A percentile compares a stretch with the other conserved stretches of the same genome.
Conservation (phyloP, 2,888 invertebrate species). For the Crossocerus cetratus region DNA sequence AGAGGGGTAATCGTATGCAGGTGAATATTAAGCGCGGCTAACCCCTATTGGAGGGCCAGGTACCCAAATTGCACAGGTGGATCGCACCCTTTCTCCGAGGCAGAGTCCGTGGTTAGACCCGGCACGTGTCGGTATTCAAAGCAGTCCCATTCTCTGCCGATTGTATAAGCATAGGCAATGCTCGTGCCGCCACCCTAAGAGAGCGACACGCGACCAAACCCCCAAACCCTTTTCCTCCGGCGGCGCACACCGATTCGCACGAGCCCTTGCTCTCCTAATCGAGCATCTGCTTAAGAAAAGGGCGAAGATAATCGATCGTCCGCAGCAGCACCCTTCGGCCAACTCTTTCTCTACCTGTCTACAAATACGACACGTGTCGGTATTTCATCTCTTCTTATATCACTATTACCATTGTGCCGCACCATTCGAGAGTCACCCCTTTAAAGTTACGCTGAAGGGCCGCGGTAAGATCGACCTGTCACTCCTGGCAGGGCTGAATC, state of each 20-base stretch:
- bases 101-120: conserved; percentile 43
- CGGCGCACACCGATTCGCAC: conserved; percentile 49
- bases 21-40: no score
- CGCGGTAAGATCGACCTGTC: background rate
- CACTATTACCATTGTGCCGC: background rate
- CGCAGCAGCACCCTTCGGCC: conserved; percentile 40
- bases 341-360: conserved; percentile 49
- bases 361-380: conserved; percentile 51
- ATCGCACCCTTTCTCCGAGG: background rate
- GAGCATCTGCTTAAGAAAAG: conserved; percentile 61
- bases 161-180: conserved; percentile 66
- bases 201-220: conserved; percentile 65
- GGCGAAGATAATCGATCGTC: conserved; percentile 68
- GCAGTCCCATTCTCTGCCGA: conserved; percentile 62
- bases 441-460: background rate
- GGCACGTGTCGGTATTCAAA: conserved; percentile 63
- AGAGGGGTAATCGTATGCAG: no score
- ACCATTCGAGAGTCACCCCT: background rate
- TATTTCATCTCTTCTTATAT: conserved; percentile 10
- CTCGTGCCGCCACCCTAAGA: conserved; percentile 33
- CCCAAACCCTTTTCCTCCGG: conserved; percentile 56
- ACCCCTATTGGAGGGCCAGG: background rate
- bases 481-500: background rate
- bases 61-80: conserved; percentile 17
- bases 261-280: conserved; percentile 57